Evolutionary conservation across 2,797 vertebrate species (phyloP).

Genomic region (Pangasius mekongensis): DNA sequence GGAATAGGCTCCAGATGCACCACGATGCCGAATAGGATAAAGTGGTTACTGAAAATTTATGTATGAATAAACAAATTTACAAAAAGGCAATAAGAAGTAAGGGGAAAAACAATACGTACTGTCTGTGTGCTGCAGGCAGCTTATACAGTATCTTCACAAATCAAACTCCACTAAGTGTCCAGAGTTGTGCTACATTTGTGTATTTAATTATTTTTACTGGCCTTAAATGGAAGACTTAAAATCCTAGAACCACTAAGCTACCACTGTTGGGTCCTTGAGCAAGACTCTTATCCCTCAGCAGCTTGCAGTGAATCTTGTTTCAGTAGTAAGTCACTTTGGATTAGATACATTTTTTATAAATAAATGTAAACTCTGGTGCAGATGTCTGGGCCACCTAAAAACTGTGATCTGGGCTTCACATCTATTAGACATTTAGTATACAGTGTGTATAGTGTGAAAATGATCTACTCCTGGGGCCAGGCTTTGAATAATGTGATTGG

Average conservation of each 20-base stretch:
- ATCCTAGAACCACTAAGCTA: neutral
- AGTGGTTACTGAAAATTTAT: neutral
- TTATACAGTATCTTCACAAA: neutral
- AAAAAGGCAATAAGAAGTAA: neutral
- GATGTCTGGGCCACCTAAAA: neutral
- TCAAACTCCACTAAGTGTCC: neutral
- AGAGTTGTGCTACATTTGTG: no score
- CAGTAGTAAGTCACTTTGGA: neutral
- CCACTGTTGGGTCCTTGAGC: neutral
- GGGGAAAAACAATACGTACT: neutral
- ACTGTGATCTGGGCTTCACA: neutral
- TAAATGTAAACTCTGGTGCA: neutral
- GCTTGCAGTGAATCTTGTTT: neutral
- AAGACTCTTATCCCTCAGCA: neutral
- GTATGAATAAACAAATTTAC: neutral
- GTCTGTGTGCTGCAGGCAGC: neutral
- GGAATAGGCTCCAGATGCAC: neutral
- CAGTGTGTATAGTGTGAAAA: neutral
- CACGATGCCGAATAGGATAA: neutral
- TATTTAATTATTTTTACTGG: neutral
- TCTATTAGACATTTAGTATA: neutral
- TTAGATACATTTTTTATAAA: neutral
- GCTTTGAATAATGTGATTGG: neutral
- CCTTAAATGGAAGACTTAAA: neutral
- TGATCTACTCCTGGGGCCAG: neutral